phyloP scores from a whole-genome alignment of 2,888 invertebrate genomes.

The Cerastoderma edule region DNA sequence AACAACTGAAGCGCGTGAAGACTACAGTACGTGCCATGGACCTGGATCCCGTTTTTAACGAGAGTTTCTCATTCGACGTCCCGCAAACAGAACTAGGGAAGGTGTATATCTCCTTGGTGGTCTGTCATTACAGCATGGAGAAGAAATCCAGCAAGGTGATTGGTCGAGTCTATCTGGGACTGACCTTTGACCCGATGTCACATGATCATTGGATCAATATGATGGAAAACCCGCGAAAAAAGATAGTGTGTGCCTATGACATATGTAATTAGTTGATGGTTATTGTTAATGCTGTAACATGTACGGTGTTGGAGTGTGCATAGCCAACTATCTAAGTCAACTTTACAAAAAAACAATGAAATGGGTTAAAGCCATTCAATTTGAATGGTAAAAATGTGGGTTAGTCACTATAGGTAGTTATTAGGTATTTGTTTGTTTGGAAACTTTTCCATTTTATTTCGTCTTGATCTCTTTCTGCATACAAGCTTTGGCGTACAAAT shows the following conservation, averaged over 20 bases:
- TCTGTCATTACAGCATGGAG: slow-evolving; percentile 67
- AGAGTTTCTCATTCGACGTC: slow-evolving; percentile 77
- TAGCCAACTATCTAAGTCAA: too few species aligned
- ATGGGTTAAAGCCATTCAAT: too few species aligned
- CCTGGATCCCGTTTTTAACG: slow-evolving; percentile 74
- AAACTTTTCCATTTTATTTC: too few species aligned
- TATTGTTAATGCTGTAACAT: too few species aligned
- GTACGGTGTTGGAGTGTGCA: too few species aligned
- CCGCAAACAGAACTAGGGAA: slow-evolving; percentile 73
- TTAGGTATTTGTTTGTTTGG: too few species aligned
- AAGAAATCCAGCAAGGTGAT: slow-evolving; percentile 64
- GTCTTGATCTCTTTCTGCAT: too few species aligned
- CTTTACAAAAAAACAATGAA: too few species aligned
- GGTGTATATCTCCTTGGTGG: slow-evolving; percentile 73
- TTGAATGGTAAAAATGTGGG: too few species aligned
- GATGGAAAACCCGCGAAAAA: slow-evolving; percentile 74
- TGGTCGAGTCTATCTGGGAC: slow-evolving; percentile 75
- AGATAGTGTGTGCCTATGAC: slow-evolving; percentile 73
- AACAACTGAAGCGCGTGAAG: slow-evolving; percentile 74
- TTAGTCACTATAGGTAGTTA: too few species aligned
- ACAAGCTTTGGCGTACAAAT: too few species aligned
- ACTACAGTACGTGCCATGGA: slow-evolving; percentile 67
- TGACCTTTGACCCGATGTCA: slow-evolving; percentile 70
- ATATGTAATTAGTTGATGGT: slow-evolving; percentile 51
- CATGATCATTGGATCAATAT: slow-evolving; percentile 76